Percentiles rank a stretch among this genome's conserved stretches.
phyloP scores from a whole-genome alignment of 35 echinoderm and acorn worm species.

The Strongylocentrotus purpuratus region DNA sequence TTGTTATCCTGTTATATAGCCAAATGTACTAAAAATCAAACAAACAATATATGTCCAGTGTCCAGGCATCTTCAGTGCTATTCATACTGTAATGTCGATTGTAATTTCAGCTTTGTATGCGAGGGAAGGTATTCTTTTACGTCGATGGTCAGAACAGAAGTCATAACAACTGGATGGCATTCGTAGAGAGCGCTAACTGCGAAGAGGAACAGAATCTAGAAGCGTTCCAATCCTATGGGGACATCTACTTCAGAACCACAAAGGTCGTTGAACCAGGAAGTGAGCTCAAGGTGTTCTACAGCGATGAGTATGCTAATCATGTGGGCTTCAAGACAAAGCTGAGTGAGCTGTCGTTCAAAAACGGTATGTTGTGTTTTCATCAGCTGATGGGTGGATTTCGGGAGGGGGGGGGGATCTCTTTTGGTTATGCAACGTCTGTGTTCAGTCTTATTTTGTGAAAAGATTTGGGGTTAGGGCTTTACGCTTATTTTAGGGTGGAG shows the following conservation, averaged over 20 bases:
- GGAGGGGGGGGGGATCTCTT: too few relatives aligned
- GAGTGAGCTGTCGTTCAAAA: not conserved
- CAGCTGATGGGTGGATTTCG: not conserved
- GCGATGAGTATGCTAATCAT: slow-evolving; percentile 9
- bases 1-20: too few relatives aligned
- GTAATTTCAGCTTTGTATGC: not conserved
- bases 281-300: slow-evolving; percentile 23
- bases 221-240: slow-evolving; percentile 26
- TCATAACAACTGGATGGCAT: slow-evolving; percentile 30
- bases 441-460: too few relatives aligned
- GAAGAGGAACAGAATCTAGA: slow-evolving; percentile 11
- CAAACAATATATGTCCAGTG: too few relatives aligned
- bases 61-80: too few relatives aligned
- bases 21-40: too few relatives aligned
- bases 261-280: slow-evolving; percentile 30
- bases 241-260: slow-evolving; percentile 27
- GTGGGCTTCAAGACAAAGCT: slow-evolving; percentile 22
- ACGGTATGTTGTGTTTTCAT: not conserved
- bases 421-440: too few relatives aligned
- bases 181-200: not conserved
- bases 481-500: too few relatives aligned
- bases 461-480: too few relatives aligned
- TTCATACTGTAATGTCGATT: not conserved
- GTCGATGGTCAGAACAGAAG: slow-evolving; percentile 23
- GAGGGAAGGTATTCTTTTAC: not conserved